Conservation (phyloP, 2,113 vertebrate genomes). For the Mesoclemmys tuberculata region DNA sequence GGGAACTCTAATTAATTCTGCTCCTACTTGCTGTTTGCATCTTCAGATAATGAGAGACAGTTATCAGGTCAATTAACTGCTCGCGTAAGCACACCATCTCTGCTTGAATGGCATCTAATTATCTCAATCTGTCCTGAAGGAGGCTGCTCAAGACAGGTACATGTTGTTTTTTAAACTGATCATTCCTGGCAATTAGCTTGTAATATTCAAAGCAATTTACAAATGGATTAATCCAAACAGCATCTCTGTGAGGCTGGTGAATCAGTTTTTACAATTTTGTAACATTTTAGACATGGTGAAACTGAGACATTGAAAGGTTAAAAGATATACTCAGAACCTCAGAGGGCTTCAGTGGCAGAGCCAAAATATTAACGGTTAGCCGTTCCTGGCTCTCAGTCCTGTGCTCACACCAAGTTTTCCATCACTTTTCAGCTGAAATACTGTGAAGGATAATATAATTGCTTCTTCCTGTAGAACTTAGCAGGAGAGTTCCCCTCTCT, state of each 20-base stretch:
- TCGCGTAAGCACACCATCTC: background rate
- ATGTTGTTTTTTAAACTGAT: background rate
- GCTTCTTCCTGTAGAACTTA: background rate
- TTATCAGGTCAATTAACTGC: background rate
- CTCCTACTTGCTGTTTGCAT: accelerated
- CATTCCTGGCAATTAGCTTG: accelerated
- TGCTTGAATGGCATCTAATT: accelerated
- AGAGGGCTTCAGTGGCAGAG: background rate
- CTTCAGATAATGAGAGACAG: accelerated
- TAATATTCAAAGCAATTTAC: background rate
- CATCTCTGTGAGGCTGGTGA: background rate
- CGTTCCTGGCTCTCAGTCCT: background rate
- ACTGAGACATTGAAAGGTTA: background rate
- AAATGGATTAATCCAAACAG: background rate
- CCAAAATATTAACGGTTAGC: background rate
- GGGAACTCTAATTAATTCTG: background rate
- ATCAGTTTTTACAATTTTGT: background rate
- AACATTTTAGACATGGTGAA: background rate
- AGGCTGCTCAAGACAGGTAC: background rate
- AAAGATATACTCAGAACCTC: background rate
- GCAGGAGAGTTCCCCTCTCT: background rate
- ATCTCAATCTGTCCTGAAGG: accelerated
- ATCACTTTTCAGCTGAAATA: background rate
- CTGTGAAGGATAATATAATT: background rate
- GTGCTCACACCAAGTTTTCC: background rate